A percentile compares a stretch with the other conserved stretches of the same genome.
Evolutionary conservation across 2,113 vertebrate species (phyloP).

Genomic region (Perccottus glenii): DNA sequence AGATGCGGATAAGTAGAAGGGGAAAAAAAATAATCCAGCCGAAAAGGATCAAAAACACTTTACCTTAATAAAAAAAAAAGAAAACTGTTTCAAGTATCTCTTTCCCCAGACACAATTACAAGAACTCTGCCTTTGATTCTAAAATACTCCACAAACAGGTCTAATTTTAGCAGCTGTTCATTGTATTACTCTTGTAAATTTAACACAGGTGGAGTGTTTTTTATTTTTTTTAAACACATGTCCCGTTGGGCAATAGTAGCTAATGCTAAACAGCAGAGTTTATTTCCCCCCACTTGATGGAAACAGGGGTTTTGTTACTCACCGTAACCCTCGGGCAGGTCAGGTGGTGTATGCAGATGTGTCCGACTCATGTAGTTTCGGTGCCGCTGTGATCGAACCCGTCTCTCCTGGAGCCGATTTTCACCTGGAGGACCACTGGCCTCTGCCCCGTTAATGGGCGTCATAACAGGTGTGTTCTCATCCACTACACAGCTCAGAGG

Average conservation of each 20-base stretch:
- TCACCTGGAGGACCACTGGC: constrained; percentile 86
- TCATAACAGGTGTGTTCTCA: constrained; percentile 91
- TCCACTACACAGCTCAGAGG: constrained; percentile 94
- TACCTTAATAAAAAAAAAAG: no score
- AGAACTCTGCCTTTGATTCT: background rate
- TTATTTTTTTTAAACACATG: background rate
- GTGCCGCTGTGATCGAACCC: constrained; percentile 92
- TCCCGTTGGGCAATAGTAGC: background rate
- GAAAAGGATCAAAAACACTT: no score
- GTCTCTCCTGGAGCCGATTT: constrained; percentile 86
- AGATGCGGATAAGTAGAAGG: no score
- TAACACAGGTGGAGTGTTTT: background rate
- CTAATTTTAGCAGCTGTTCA: background rate
- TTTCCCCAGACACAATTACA: background rate
- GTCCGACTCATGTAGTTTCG: constrained; percentile 98
- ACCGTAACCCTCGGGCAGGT: constrained; percentile 96
- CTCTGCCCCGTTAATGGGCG: constrained; percentile 87
- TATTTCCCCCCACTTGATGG: background rate
- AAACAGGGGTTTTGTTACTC: constrained; percentile 37
- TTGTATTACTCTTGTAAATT: constrained; percentile 1
- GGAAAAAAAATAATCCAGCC: no score
- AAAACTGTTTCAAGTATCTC: background rate
- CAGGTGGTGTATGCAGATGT: constrained; percentile 93
- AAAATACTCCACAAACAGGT: background rate
- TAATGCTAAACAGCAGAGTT: background rate